Conservation (phyloP, 2,113 vertebrate species). For the Dissostichus mawsoni region DNA sequence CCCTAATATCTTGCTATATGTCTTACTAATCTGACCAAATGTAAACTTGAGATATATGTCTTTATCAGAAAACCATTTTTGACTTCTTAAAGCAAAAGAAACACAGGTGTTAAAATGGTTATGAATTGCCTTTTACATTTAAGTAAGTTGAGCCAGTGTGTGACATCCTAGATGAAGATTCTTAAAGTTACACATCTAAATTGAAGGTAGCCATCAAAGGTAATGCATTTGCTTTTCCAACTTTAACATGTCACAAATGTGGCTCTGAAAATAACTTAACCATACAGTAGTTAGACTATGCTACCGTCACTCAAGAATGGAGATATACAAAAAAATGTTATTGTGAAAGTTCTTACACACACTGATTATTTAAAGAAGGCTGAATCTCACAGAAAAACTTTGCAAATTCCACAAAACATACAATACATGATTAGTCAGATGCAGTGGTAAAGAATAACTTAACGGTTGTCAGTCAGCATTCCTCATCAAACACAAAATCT, state of each 20-base stretch:
- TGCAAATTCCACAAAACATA: background rate
- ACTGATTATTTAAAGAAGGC: slow-evolving; percentile 6
- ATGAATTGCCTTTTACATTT: background rate
- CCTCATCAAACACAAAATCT: slow-evolving; percentile 1
- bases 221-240: background rate
- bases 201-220: background rate
- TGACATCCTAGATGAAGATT: background rate
- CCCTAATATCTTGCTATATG: background rate
- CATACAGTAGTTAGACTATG: background rate
- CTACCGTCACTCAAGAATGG: background rate
- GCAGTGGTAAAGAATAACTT: background rate
- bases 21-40: background rate
- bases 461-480: slow-evolving; percentile 5
- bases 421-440: background rate
- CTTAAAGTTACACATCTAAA: slow-evolving; percentile 6
- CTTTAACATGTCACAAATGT: background rate
- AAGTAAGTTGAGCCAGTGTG: background rate
- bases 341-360: slow-evolving; percentile 27
- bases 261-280: background rate
- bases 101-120: background rate
- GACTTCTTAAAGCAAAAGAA: background rate
- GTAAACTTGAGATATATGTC: background rate
- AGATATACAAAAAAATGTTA: background rate
- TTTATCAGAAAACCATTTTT: background rate
- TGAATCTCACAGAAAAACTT: slow-evolving; percentile 11